These are phyloP conservation scores for Pandion haliaetus DNA, from an alignment of 2,113 vertebrate species.

Conservation along the genomic window DNA sequence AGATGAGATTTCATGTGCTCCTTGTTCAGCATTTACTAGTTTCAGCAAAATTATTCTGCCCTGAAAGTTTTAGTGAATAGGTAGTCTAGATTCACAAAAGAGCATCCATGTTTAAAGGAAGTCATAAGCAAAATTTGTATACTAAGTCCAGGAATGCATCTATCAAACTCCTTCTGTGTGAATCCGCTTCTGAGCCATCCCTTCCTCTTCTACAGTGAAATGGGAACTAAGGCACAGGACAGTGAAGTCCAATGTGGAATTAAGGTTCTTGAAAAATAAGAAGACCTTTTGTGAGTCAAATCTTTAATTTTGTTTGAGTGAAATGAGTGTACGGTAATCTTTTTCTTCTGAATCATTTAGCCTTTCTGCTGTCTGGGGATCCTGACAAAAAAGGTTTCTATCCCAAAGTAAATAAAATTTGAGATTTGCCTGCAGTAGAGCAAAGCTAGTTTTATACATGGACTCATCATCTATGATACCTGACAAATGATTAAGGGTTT, in stretches of 20 bases:
- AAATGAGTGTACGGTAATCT: neutral
- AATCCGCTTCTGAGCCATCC: neutral
- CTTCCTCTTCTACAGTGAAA: neutral
- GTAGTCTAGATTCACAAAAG: neutral
- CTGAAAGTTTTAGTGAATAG: neutral
- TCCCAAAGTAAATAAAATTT: neutral
- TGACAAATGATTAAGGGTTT: constrained; percentile 27
- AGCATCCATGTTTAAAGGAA: neutral
- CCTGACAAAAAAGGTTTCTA: neutral
- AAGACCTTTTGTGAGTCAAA: neutral
- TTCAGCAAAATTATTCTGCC: neutral
- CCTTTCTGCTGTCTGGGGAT: neutral
- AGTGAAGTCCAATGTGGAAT: neutral
- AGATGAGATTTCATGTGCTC: neutral
- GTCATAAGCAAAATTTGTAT: neutral
- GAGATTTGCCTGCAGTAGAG: neutral
- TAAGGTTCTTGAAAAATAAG: neutral
- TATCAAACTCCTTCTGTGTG: neutral
- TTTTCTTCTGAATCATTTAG: neutral
- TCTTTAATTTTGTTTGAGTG: neutral
- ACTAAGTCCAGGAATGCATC: neutral
- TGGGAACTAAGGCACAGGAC: neutral
- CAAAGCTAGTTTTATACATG: neutral
- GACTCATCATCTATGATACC: neutral
- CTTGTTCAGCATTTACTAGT: neutral